Percentiles rank a stretch among this genome's conserved stretches.
These are phyloP conservation scores for Monopis laevigella DNA, from an alignment of 2,888 invertebrate genomes.

Conservation along the genomic window DNA sequence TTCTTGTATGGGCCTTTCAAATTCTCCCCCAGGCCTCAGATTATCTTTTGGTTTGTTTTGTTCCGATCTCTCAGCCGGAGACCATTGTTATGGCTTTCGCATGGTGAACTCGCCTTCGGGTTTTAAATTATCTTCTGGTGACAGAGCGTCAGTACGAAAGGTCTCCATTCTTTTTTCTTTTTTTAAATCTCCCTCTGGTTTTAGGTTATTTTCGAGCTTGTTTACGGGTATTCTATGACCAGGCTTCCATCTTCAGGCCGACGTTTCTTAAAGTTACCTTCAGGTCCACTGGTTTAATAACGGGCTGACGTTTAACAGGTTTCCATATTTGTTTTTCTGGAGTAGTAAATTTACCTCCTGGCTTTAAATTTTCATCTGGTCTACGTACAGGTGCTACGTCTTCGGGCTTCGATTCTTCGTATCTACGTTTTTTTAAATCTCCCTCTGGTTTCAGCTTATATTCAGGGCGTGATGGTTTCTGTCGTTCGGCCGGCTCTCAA, in stretches of 20 bases:
- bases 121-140: constrained; percentile 65
- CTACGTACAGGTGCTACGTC: constrained; percentile 34
- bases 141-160: constrained; percentile 51
- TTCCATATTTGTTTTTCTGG: constrained; percentile 47
- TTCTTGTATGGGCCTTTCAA: constrained; percentile 35
- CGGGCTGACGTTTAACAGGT: constrained; percentile 54
- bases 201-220: constrained; percentile 41
- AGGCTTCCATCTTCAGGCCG: constrained; percentile 37
- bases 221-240: constrained; percentile 45
- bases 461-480: constrained; percentile 57
- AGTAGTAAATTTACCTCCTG: constrained; percentile 63
- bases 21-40: constrained; percentile 63
- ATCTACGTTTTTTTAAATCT: constrained; percentile 38
- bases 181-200: constrained; percentile 58
- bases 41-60: constrained; percentile 57
- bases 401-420: constrained; percentile 35
- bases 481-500: constrained; percentile 68
- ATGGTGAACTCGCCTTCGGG: constrained; percentile 65
- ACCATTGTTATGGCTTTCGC: constrained; percentile 32
- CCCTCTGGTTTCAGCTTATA: constrained; percentile 44
- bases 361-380: constrained; percentile 67
- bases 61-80: constrained; percentile 38
- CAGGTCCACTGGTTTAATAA: constrained; percentile 58
- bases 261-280: constrained; percentile 52
- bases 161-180: constrained; percentile 35